Evolutionary conservation across 2,888 invertebrate genomes (phyloP), one percentile per base, ranked within the genome.

Genomic region (Morpho helenor): DNA sequence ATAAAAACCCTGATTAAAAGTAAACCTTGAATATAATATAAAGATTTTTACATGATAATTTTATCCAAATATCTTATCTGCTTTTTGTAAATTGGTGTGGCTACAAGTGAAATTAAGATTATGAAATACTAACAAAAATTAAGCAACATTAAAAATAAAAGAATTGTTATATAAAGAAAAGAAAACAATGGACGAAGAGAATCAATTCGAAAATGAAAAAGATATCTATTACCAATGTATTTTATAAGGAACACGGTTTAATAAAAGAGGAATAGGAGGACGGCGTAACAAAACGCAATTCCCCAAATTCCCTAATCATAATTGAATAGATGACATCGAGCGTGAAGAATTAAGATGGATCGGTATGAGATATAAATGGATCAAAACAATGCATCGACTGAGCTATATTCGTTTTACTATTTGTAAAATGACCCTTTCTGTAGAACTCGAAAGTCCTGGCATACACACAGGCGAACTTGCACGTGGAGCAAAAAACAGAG

Each of bases 351-450:
- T 69, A 66, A 66, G 65, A 71, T 63, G 61, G 66, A 68, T 65
- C 57, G 62, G 42, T 54, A 57, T 44, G 58, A 65, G 61, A 61
- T 57, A 63, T 56, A 59, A 63, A 66, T 60, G 62, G 65, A 73
- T 73, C 71, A 71, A 74, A 75, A 71, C 73, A 72, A 73, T 70
- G 72, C 66, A 62, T 59, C 62, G 42, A 55, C 59, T 62, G 59
- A 66, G 47, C 47, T 60, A 59, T 67, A 68, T 68, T 66, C 63
- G 65, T 70, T 72, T 71, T 66, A 73, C 71, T 73, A 70, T 73
- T 75, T 72, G 72, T 74, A 70, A 73, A 75, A 68, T 76, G 74
- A 75, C 75, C 76, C 76, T 68, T 73, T 70, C 68, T 61, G 57
- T 57, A 66, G 65, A 67, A 70, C 69, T 66, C 64, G 53, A 61